Percentiles rank a stretch among this genome's conserved stretches.
phyloP scores from a whole-genome alignment of 2,888 invertebrate genomes.

The Temnothorax ravouxi region DNA sequence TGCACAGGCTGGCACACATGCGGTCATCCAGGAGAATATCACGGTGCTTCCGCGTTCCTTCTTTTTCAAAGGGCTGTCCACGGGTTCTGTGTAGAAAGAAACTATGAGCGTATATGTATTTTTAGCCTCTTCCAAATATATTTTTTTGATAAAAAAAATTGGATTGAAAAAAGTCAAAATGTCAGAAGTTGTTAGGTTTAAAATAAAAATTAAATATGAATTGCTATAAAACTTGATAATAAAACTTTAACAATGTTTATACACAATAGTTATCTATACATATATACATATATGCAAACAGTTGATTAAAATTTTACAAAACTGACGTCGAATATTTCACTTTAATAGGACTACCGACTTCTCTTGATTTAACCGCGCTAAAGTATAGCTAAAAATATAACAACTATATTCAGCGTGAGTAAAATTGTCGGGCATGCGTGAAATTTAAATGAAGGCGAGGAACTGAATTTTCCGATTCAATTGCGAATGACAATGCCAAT shows the following conservation, averaged over 20 bases:
- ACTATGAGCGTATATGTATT: background rate
- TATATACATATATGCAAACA: background rate
- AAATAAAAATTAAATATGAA: background rate
- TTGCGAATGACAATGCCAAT: conserved; percentile 43
- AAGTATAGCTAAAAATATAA: background rate
- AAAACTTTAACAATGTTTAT: background rate
- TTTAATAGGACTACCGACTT: background rate
- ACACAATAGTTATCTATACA: too few species aligned
- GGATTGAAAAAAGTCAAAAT: background rate
- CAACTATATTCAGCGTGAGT: background rate
- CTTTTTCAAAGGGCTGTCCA: conserved; percentile 36
- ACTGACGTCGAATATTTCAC: background rate
- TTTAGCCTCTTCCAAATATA: background rate
- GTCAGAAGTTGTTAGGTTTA: background rate
- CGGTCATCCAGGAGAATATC: conserved; percentile 39
- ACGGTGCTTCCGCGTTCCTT: conserved; percentile 37
- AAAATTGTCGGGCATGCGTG: conserved; percentile 8
- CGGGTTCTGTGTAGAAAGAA: background rate
- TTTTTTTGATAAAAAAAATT: background rate
- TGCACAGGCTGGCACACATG: conserved; percentile 29
- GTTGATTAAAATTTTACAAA: background rate
- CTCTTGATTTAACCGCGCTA: background rate
- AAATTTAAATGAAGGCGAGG: conserved; percentile 28
- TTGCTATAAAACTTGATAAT: background rate
- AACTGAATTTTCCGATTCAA: conserved; percentile 19